Percentiles rank a stretch among this genome's conserved stretches.
Conservation (phyloP, 2,888 invertebrate genomes). For the Lithophane leautieri region DNA sequence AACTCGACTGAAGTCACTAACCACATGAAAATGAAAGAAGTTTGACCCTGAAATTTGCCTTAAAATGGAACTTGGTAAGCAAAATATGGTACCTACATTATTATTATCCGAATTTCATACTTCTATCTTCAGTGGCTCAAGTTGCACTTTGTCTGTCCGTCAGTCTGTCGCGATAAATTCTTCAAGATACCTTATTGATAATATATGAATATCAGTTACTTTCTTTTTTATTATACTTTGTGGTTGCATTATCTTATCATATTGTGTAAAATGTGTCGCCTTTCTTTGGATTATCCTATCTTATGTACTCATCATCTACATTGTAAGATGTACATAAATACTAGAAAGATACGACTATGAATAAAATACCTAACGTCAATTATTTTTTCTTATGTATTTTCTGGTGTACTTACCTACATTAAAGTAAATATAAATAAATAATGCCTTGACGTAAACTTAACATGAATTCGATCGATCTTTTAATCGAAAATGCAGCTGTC, state of each 20-base stretch:
- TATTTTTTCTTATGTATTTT: too few relatives aligned
- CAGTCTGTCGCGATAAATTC: conserved; percentile 13
- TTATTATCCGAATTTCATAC: conserved; percentile 7
- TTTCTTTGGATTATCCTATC: conserved; percentile 25
- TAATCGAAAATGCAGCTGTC: too few relatives aligned
- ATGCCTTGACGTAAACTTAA: too few relatives aligned
- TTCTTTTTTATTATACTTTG: conserved; percentile 12
- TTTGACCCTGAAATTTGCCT: too few relatives aligned
- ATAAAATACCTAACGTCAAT: background rate
- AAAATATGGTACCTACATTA: background rate
- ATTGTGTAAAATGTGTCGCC: background rate
- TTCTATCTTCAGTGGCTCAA: background rate
- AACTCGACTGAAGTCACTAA: too few relatives aligned
- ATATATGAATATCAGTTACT: conserved; percentile 14
- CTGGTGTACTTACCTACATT: too few relatives aligned
- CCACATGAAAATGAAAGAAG: too few relatives aligned
- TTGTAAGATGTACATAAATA: background rate
- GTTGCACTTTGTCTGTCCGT: background rate
- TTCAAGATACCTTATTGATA: conserved; percentile 2
- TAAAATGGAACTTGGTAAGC: background rate
- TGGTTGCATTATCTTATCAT: conserved; percentile 32
- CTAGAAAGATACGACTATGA: background rate
- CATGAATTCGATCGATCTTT: too few relatives aligned
- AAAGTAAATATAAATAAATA: too few relatives aligned
- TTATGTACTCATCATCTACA: background rate